These are phyloP conservation scores for Pseudomyrmex pallidus DNA, from an alignment of 1,140 invertebrate genomes.

Conservation along the genomic window DNA sequence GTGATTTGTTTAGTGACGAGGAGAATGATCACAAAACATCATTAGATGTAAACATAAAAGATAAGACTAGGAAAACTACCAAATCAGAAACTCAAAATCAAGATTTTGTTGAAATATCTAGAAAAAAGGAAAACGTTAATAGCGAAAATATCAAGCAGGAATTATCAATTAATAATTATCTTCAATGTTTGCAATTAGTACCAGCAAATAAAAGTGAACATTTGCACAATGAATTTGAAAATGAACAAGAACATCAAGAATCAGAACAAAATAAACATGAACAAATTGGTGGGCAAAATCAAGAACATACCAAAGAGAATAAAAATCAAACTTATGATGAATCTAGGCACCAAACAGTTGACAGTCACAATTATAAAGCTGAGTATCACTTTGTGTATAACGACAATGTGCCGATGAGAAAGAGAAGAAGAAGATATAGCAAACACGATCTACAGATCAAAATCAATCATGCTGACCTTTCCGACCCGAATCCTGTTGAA, in stretches of 20 bases:
- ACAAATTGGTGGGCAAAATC: neutral
- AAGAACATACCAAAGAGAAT: neutral
- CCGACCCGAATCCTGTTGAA: slow-evolving; percentile 65
- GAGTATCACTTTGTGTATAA: slow-evolving; percentile 77
- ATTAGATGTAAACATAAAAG: neutral
- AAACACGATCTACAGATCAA: slow-evolving; percentile 73
- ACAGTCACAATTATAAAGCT: slow-evolving; percentile 12
- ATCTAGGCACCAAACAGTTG: neutral
- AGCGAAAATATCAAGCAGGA: slow-evolving; percentile 62
- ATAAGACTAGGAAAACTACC: slow-evolving; percentile 39
- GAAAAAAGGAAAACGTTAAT: neutral
- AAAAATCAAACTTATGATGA: neutral
- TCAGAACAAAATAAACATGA: slow-evolving; percentile 3
- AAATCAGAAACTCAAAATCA: slow-evolving; percentile 1
- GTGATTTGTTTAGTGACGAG: slow-evolving; percentile 83
- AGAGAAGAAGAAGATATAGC: slow-evolving; percentile 73
- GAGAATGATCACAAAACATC: slow-evolving; percentile 77
- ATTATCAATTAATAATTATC: slow-evolving; percentile 72
- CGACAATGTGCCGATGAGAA: slow-evolving; percentile 73
- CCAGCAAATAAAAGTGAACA: slow-evolving; percentile 78
- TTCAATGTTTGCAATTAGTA: slow-evolving; percentile 80
- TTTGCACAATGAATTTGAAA: neutral
- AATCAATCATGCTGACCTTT: slow-evolving; percentile 63
- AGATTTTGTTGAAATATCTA: neutral
- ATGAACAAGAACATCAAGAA: neutral